Base-by-base conservation (phyloP, 2,888 invertebrate genomes). In the Thecophora atra region DNA sequence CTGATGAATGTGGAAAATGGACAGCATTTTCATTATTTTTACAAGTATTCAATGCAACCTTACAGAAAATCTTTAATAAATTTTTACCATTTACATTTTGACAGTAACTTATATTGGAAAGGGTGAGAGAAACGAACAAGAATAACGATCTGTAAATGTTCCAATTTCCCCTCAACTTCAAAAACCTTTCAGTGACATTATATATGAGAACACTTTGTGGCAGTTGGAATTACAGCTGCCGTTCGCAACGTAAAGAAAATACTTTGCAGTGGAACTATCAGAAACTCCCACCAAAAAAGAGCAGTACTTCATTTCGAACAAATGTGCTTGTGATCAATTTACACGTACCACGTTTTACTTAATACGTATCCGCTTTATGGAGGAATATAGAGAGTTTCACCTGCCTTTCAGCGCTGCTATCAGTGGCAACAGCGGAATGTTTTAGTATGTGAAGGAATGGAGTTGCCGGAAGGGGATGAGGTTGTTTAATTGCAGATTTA, bases 291-390 rank as follows among this genome's bases (percentile, higher is more conserved):
- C 17, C 47, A 37, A 37, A 37, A 37, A 37, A 11, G 7, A 37
- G 44, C 47, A 47, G 26, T 42, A 62, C 42, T 62, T 7, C 24
- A 26, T 21, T 64, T 21, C 47, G 26, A 24, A 64, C 24, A 47
- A 44, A 44, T 64, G 64, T 64, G n/a, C n/a, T n/a, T n/a, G 47
- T 24, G 64, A 47, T 11, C 44, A 15, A n/a, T 47, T 26, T 21
- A 13, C 44, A 37, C 47, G n/a, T 24, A n/a, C 24, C 24, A 13
- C 47, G 44, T 64, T 62, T 62, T n/a, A 47, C 15, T n/a, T 47
- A 64, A 64, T 64, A 47, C 21, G 64, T 64, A 47, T 47, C 64
- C 64, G 47, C 64, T 64, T 47, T 47, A 47, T 47, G 47, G 42
- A 64, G 44, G 24, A 44, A 24, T 17, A 37, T 11, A 37, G 37